Evolutionary conservation across 1,140 invertebrate species (phyloP).

Genomic region (Bombus haemorrhoidalis): DNA sequence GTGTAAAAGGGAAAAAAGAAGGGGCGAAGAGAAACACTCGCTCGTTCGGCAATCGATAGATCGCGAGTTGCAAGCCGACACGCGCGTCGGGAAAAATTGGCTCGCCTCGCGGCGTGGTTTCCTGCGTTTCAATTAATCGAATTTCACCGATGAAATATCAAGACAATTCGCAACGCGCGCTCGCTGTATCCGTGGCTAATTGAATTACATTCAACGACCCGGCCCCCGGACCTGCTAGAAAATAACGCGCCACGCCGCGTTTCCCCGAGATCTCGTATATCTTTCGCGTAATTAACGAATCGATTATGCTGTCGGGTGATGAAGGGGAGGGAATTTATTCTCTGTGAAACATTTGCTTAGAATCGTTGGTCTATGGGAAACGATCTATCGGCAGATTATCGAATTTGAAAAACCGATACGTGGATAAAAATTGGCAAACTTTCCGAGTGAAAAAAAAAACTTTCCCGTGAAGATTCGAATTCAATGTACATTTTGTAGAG

Average conservation of each 20-base stretch:
- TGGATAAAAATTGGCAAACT: too few relatives aligned
- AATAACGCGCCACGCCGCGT: background rate
- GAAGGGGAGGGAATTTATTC: background rate
- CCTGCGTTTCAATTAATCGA: constrained; percentile 33
- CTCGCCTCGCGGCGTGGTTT: background rate
- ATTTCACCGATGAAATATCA: constrained; percentile 35
- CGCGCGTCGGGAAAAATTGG: background rate
- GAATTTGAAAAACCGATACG: too few relatives aligned
- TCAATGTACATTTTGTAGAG: too few relatives aligned
- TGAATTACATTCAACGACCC: constrained; percentile 27
- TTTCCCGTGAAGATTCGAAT: too few relatives aligned
- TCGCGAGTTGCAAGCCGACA: background rate
- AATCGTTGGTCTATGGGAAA: too few relatives aligned
- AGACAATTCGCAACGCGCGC: constrained; percentile 21
- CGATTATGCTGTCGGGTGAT: background rate
- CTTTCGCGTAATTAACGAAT: constrained; percentile 20
- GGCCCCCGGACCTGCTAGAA: background rate
- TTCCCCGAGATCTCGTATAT: background rate
- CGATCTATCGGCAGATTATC: too few relatives aligned
- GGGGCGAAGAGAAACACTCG: background rate
- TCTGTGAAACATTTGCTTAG: background rate
- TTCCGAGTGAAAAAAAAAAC: too few relatives aligned
- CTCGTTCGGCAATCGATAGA: background rate
- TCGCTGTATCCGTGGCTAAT: constrained; percentile 11
- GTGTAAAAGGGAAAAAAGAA: background rate